Percentiles rank a stretch among this genome's conserved stretches.
These are phyloP conservation scores for Apogon hyalosoma DNA, from an alignment of 2,797 vertebrate genomes.

Conservation along the genomic window DNA sequence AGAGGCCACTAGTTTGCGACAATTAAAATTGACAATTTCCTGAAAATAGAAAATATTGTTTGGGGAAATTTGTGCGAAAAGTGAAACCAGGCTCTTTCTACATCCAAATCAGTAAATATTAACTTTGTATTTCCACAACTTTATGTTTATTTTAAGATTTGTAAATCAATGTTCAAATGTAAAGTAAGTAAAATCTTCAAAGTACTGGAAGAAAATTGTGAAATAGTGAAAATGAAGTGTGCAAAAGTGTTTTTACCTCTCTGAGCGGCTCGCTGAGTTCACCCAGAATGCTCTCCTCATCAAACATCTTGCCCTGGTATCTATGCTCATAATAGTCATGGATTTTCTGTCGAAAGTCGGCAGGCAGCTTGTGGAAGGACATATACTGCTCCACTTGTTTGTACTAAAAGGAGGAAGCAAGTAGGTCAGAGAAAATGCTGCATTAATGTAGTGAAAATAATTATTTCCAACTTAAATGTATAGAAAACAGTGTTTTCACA, in stretches of 20 bases:
- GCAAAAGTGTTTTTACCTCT: constrained; percentile 82
- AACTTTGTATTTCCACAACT: too few relatives aligned
- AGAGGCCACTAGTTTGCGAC: constrained; percentile 93
- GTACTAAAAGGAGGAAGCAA: constrained; percentile 83
- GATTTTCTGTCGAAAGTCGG: constrained; percentile 98
- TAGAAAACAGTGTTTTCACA: background rate
- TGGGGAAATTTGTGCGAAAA: background rate
- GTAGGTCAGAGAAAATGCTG: constrained; percentile 34
- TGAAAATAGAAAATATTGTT: constrained; percentile 53
- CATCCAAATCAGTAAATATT: background rate
- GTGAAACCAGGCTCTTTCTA: background rate
- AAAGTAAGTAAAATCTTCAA: background rate
- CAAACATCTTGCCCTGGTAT: constrained; percentile 99
- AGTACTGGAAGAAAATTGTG: background rate
- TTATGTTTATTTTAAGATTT: too few relatives aligned
- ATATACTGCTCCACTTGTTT: constrained; percentile 99
- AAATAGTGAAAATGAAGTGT: constrained; percentile 1
- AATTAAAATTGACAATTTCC: constrained; percentile 97
- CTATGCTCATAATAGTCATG: constrained; percentile 98
- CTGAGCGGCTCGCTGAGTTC: constrained; percentile 95
- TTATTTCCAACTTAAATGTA: constrained; percentile 3
- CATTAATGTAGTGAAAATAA: constrained; percentile 33
- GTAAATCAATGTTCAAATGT: too few relatives aligned
- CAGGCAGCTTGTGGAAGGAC: constrained; percentile 97
- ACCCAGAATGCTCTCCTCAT: constrained; percentile 96